These are phyloP conservation scores for Argyresthia goedartella DNA, from an alignment of 2,888 invertebrate genomes.

Conservation along the genomic window DNA sequence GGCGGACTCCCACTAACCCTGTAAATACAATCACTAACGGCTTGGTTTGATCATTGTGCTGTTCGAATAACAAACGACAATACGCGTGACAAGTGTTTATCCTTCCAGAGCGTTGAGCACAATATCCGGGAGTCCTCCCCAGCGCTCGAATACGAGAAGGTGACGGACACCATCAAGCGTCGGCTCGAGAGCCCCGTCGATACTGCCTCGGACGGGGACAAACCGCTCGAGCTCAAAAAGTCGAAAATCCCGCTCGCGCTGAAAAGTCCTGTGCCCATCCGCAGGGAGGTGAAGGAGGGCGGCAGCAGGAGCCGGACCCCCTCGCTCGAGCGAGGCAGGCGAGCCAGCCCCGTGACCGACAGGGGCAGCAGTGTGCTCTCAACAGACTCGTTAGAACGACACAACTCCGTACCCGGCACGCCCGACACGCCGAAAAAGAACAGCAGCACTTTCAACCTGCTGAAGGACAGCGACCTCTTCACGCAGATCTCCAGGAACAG, in stretches of 20 bases:
- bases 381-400: constrained; percentile 8
- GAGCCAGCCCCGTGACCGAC: neutral
- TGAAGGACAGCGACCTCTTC: constrained; percentile 77
- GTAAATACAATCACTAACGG: constrained; percentile 6
- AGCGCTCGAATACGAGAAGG: constrained; percentile 67
- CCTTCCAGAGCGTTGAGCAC: constrained; percentile 53
- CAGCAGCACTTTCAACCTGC: constrained; percentile 74
- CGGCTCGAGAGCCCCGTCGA: constrained; percentile 60
- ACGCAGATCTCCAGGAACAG: constrained; percentile 74
- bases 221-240: no score
- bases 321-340: neutral
- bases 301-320: neutral
- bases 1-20: constrained; percentile 9
- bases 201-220: constrained; percentile 33
- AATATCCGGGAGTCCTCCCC: no score
- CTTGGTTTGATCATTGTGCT: neutral
- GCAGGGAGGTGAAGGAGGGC: neutral
- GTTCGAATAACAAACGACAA: neutral
- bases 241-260: constrained; percentile 57
- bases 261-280: constrained; percentile 47
- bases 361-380: neutral
- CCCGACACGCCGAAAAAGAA: constrained; percentile 54
- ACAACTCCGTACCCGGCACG: no score
- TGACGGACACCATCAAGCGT: constrained; percentile 75
- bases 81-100: constrained; percentile 23